phyloP scores from a whole-genome alignment of 2,888 invertebrate species.

The Mesoligia furuncula region DNA sequence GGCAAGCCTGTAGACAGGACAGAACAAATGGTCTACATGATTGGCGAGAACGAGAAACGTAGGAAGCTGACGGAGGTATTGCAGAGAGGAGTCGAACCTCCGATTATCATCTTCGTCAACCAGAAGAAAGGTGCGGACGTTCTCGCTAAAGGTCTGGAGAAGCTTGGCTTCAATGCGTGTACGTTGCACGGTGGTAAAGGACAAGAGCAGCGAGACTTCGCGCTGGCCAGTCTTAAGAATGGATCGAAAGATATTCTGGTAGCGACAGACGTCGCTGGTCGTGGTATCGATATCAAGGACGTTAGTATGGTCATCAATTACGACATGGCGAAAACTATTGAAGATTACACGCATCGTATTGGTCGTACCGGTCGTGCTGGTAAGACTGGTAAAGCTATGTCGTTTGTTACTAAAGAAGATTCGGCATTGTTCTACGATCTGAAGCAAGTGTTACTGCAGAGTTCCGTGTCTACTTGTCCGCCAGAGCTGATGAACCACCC shows the following conservation, averaged over 20 bases:
- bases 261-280: slow-evolving; percentile 99
- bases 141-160: slow-evolving; percentile 98
- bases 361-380: slow-evolving; percentile 99
- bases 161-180: slow-evolving; percentile 98
- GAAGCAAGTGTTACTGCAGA: slow-evolving; percentile 96
- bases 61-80: slow-evolving; percentile 98
- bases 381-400: slow-evolving; percentile 98
- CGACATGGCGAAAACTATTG: slow-evolving; percentile 99
- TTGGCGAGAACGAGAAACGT: slow-evolving; percentile 98
- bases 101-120: slow-evolving; percentile 99
- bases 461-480: slow-evolving; percentile 98
- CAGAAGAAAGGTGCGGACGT: slow-evolving; percentile 99
- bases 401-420: slow-evolving; percentile 99
- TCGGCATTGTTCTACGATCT: slow-evolving; percentile 98
- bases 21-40: slow-evolving; percentile 99
- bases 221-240: slow-evolving; percentile 98
- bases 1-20: slow-evolving; percentile 99
- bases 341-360: slow-evolving; percentile 99
- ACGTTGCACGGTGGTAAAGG: slow-evolving; percentile 99
- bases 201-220: slow-evolving; percentile 99
- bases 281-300: slow-evolving; percentile 99
- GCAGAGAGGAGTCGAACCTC: slow-evolving; percentile 96
- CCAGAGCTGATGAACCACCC: slow-evolving; percentile 99
- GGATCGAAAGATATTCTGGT: slow-evolving; percentile 99
- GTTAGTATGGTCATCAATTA: slow-evolving; percentile 99